Base-by-base conservation (phyloP, 2,797 vertebrate species). In the Vireo griseus region DNA sequence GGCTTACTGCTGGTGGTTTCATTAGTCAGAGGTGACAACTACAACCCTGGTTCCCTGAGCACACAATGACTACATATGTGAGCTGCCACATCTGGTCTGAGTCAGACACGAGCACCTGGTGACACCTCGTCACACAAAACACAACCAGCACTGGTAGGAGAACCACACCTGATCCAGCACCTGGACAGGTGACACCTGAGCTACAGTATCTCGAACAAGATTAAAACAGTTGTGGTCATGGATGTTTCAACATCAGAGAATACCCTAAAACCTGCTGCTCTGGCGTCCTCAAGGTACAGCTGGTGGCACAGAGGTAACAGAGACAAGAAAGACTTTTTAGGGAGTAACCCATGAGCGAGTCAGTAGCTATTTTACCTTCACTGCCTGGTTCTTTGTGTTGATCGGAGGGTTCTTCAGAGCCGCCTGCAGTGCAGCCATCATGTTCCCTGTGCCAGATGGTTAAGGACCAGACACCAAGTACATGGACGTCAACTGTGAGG, bases 341-440 rank as follows among this genome's bases (percentile, higher is more conserved):
- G 47, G 31, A 73, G 26, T 15, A 44, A 63, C 13, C 5, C 16
- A 3, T 2, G 25, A 71, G 17, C 0, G 1, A 51, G 11, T 31
- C 8, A 45, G 26, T 51, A 2, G 1, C 29, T 72, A 12, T 24
- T 67, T 98, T 92, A 99, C 99, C 98, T 99, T 99, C 57, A 99
- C 98, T 1, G 98, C 99, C 95, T 99, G 99, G 97, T 99, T 99
- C 98, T 99, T 99, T 16, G 99, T 99, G 97, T 99, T 99, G 98
- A 99, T 99, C 13, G 99, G 99, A 47, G 99, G 99, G 92, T 99
- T 99, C 97, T 99, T 99, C 96, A 99, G 98, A 51, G 99, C 99
- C 1, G 99, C 99, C 29, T 99, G 99, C 24, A 99, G 97, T 10
- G 99, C 99, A 33, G 98, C 99, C 96, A 98, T 98, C 90, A 99